Base-by-base conservation (phyloP, 2,797 vertebrate species). In the Gallinago solitaria region DNA sequence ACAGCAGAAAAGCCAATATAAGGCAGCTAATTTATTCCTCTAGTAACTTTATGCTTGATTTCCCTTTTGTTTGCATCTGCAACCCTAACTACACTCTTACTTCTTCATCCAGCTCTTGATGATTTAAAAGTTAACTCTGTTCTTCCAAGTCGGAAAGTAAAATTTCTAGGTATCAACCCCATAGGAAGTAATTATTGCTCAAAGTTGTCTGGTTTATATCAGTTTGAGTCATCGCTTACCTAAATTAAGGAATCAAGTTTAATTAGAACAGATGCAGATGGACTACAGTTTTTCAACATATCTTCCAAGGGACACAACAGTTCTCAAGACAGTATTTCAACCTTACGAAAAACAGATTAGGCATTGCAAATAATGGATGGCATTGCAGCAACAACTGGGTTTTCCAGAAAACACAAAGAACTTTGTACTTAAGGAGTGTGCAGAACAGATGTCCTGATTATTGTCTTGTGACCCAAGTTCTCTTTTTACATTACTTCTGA, bases 391-490 rank as follows among this genome's bases (percentile, higher is more conserved):
- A 54, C n/a, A 76, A 27, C 2, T 73, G n/a, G 7, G 4, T 67
- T 47, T 88, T 83, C 60, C 11, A 63, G 23, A 65, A 89, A 91
- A 61, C 19, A 48, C 28, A 12, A 56, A 84, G 9, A 69, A 75
- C 11, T 25, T 61, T 0, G 0, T 19, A 20, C 50, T 78, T 41
- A 6, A n/a, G 5, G 57, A 86, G 17, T 6, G 8, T 69, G 56
- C 39, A 82, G 53, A 87, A 76, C 51, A 85, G 43, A 73, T 59
- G 82, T 28, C 27, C 33, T 28, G 17, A 24, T 68, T 59, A 54
- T 50, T 59, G 41, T 24, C 70, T 71, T 69, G 28, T 73, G 67
- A 87, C 56, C 16, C 5, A 3, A 88, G 20, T 53, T 78, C 37
- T 67, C n/a, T 65, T 78, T 61, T 68, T 43, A 32, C 4, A 47